Conservation (phyloP, 1,140 invertebrate species). For the Radopholus similis region DNA sequence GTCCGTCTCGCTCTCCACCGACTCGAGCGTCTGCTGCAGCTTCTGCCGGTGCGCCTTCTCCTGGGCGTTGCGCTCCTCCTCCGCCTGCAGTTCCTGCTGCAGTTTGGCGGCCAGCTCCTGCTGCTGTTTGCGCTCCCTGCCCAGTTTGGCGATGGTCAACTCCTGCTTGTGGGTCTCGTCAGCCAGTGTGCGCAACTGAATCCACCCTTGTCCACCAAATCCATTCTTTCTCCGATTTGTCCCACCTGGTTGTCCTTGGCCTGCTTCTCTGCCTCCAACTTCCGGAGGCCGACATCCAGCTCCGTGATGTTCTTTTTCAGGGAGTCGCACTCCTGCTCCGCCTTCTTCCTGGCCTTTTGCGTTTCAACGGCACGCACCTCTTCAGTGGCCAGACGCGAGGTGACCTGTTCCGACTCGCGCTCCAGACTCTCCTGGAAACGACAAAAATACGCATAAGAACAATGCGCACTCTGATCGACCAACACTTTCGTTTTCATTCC, state of each 20-base stretch:
- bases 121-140: slow-evolving; percentile 95
- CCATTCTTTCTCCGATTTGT: slow-evolving; percentile 79
- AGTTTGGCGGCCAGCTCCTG: slow-evolving; percentile 84
- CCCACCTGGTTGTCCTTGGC: slow-evolving; percentile 80
- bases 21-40: slow-evolving; percentile 83
- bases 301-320: slow-evolving; percentile 60
- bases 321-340: slow-evolving; percentile 49
- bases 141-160: slow-evolving; percentile 95
- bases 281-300: slow-evolving; percentile 55
- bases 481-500: not conserved
- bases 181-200: slow-evolving; percentile 96
- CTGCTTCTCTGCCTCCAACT: slow-evolving; percentile 80
- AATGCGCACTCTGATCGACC: not conserved
- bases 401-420: slow-evolving; percentile 13
- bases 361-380: slow-evolving; percentile 45
- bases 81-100: slow-evolving; percentile 88
- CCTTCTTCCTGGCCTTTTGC: slow-evolving; percentile 40
- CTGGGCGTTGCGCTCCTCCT: slow-evolving; percentile 98
- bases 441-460: not conserved
- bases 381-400: slow-evolving; percentile 39
- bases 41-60: slow-evolving; percentile 96
- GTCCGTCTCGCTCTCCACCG: slow-evolving; percentile 87
- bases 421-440: slow-evolving; percentile 19
- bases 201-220: slow-evolving; percentile 70
- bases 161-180: slow-evolving; percentile 98